Conservation (phyloP, 2,888 invertebrate species). For the Drosophila neotestacea region DNA sequence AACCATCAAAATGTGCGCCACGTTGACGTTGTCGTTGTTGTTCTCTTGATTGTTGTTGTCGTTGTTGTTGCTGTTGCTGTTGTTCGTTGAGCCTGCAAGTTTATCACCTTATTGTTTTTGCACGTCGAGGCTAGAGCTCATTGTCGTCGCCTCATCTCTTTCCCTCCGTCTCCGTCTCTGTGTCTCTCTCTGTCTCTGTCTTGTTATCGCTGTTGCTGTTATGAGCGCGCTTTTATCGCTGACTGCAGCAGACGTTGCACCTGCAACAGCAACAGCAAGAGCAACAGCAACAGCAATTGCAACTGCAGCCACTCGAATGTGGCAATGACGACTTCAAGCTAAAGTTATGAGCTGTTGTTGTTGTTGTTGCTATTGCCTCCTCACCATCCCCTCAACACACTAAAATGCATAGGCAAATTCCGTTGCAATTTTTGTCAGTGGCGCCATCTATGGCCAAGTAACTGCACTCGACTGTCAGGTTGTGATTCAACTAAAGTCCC, state of each 20-base stretch:
- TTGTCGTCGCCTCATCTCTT: constrained; percentile 45
- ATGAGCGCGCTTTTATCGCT: constrained; percentile 59
- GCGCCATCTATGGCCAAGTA: constrained; percentile 30
- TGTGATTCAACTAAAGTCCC: constrained; percentile 2
- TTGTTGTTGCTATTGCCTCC: neutral
- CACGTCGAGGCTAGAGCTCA: constrained; percentile 55
- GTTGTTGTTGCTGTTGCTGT: constrained; percentile 16
- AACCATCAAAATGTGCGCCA: constrained; percentile 71
- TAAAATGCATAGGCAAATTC: constrained; percentile 43
- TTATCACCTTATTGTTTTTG: constrained; percentile 79
- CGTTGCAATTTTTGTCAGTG: constrained; percentile 10
- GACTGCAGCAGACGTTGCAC: constrained; percentile 52
- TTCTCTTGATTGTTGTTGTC: constrained; percentile 7
- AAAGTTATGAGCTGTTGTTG: constrained; percentile 10
- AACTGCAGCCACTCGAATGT: constrained; percentile 43
- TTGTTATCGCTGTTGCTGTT: constrained; percentile 1
- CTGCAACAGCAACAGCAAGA: constrained; percentile 30
- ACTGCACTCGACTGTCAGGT: constrained; percentile 11
- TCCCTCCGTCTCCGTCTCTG: neutral
- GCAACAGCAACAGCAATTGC: neutral
- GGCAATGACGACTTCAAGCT: constrained; percentile 40
- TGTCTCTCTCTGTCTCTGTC: neutral
- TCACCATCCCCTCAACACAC: neutral
- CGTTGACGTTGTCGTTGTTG: constrained; percentile 48
- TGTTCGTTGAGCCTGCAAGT: constrained; percentile 78